phyloP scores from a whole-genome alignment of 2,888 invertebrate genomes.

The Emesis castigata region DNA sequence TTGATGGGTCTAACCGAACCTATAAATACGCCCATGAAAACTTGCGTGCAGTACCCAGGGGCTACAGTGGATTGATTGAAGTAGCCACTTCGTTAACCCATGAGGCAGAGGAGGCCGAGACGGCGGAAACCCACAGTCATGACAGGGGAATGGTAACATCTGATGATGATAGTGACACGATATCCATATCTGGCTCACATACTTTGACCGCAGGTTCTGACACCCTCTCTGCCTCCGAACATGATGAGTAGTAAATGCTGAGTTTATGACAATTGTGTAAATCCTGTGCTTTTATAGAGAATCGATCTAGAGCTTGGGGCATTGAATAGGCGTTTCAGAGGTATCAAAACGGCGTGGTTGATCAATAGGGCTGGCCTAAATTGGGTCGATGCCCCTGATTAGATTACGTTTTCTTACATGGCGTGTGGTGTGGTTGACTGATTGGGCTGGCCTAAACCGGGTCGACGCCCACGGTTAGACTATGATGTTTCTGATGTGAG shows the following conservation, averaged over 20 bases:
- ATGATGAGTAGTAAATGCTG: not conserved
- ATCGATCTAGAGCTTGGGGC: no score
- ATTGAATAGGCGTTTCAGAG: no score
- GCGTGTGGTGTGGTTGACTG: not conserved
- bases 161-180: conserved; percentile 6
- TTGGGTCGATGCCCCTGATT: not conserved
- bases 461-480: conserved; percentile 10
- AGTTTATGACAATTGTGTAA: not conserved
- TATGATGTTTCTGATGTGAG: not conserved
- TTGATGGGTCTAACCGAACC: conserved; percentile 32
- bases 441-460: not conserved
- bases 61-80: not conserved
- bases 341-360: no score
- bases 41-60: conserved; percentile 40
- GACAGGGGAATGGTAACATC: not conserved
- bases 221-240: conserved; percentile 14
- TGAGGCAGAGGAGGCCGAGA: not conserved
- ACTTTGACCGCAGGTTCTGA: conserved; percentile 2
- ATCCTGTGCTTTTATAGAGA: not conserved
- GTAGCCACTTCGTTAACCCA: not conserved
- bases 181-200: not conserved
- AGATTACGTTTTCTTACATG: not conserved
- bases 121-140: not conserved
- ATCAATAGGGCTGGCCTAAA: not conserved
- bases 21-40: conserved; percentile 54